Base-by-base conservation (phyloP, 2,113 vertebrate genomes). In the Eptesicus fuscus region DNA sequence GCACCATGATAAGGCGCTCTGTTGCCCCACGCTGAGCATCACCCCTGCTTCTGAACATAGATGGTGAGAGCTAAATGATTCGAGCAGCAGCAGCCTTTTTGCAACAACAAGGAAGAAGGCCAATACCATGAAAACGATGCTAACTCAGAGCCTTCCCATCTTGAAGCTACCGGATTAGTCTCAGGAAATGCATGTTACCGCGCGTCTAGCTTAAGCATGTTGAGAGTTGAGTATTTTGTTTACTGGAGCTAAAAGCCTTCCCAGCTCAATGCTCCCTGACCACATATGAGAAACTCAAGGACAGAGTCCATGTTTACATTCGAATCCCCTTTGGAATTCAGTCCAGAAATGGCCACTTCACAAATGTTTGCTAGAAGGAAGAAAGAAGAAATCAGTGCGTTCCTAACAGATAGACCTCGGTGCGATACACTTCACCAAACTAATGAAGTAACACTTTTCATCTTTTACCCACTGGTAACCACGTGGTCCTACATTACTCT, bases 401-500 rank as follows among this genome's bases (percentile, higher is more conserved):
- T 59, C 67, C 63, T 49, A 44, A 86, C 63, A 71, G 30, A n/a
- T 7, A 69, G 0, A 42, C 35, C 47, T 35, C 7, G 4, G 11
- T 35, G 22, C 8, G 9, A 23, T 10, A 17, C 67, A 42, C 4
- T 14, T 35, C 9, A 35, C 35, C 28, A 30, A 74, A 61, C 18
- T 28, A 56, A 18, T 1, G 37, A 53, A 42, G 20, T 4, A 30
- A 44, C 78, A 20, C 25, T 40, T 9, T 4, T 18, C 3, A 14
- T 17, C 74, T 67, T 28, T 35, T 28, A 9, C 23, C 30, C 32
- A 3, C 35, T 40, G 9, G 25, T 18, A 35, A 42, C 23, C 5
- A 1, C 40, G 16, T 2, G 4, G 5, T 30, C 44, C 40, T 16
- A 2, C 1, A 1, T 14, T 42, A 1, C 30, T 44, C 1, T 10